Evolutionary conservation across 2,797 vertebrate genomes (phyloP).

Genomic region (Lagodon rhomboides): DNA sequence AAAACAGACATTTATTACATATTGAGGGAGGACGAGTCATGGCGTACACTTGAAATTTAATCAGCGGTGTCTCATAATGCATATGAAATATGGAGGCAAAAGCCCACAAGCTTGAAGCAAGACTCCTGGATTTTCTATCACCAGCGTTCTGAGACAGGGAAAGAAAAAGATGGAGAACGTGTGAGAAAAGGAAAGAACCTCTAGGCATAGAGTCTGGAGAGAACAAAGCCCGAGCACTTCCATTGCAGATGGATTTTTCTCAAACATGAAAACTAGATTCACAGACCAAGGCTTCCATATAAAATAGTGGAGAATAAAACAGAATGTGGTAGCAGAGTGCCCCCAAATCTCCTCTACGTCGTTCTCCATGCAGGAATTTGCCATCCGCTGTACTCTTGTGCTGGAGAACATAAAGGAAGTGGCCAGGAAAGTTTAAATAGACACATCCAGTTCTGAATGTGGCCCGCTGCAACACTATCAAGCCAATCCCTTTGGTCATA

Average conservation of each 20-base stretch:
- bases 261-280: slow-evolving; percentile 68
- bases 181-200: slow-evolving; percentile 51
- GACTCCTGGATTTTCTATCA: slow-evolving; percentile 50
- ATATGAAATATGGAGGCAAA: slow-evolving; percentile 72
- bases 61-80: slow-evolving; percentile 74
- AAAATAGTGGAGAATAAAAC: slow-evolving; percentile 63
- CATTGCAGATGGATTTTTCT: slow-evolving; percentile 67
- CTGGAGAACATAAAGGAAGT: slow-evolving; percentile 60
- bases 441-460: slow-evolving; percentile 68
- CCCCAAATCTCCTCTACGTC: slow-evolving; percentile 34
- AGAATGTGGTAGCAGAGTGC: slow-evolving; percentile 49
- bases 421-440: slow-evolving; percentile 66
- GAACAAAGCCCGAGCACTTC: slow-evolving; percentile 72
- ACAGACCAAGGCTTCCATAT: slow-evolving; percentile 49
- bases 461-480: slow-evolving; percentile 62
- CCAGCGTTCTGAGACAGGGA: slow-evolving; percentile 36
- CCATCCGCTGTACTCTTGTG: slow-evolving; percentile 14
- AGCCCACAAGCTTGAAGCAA: slow-evolving; percentile 64
- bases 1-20: slow-evolving; percentile 70
- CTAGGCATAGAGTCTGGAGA: slow-evolving; percentile 57
- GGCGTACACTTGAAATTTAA: slow-evolving; percentile 70
- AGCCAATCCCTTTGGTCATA: slow-evolving; percentile 78
- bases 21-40: slow-evolving; percentile 69
- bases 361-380: slow-evolving; percentile 37
- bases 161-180: slow-evolving; percentile 26